Evolutionary conservation across 2,797 vertebrate species (phyloP).

Genomic region (Enteromius trimaculatus): DNA sequence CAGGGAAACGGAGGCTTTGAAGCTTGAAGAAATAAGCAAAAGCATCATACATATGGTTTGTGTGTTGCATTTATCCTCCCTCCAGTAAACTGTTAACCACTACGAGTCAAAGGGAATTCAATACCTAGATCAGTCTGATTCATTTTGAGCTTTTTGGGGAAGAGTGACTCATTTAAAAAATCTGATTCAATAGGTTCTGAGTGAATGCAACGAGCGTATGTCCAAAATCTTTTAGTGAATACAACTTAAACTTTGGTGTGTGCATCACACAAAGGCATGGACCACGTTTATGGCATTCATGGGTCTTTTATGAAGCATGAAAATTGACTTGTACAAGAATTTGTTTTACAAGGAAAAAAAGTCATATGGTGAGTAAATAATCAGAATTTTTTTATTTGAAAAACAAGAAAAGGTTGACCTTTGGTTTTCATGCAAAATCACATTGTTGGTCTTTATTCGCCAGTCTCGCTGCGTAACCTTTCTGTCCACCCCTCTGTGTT

Average conservation of each 20-base stretch:
- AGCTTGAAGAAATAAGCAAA: background rate
- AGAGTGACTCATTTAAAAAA: background rate
- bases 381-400: background rate
- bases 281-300: background rate
- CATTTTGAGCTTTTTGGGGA: background rate
- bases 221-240: background rate
- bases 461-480: constrained; percentile 1
- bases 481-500: background rate
- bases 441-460: constrained; percentile 12
- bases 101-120: background rate
- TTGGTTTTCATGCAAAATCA: constrained; percentile 23
- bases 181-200: constrained; percentile 2
- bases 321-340: background rate
- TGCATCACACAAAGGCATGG: background rate
- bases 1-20: background rate
- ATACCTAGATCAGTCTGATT: constrained; percentile 3
- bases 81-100: constrained; percentile 1
- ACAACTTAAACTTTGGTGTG: background rate
- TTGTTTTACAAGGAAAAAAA: background rate
- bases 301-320: background rate
- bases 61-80: background rate
- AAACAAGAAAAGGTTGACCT: background rate
- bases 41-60: background rate
- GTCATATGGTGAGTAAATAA: background rate
- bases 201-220: background rate